Conservation (phyloP, 2,113 vertebrate species). For the Corynorhinus townsendii region DNA sequence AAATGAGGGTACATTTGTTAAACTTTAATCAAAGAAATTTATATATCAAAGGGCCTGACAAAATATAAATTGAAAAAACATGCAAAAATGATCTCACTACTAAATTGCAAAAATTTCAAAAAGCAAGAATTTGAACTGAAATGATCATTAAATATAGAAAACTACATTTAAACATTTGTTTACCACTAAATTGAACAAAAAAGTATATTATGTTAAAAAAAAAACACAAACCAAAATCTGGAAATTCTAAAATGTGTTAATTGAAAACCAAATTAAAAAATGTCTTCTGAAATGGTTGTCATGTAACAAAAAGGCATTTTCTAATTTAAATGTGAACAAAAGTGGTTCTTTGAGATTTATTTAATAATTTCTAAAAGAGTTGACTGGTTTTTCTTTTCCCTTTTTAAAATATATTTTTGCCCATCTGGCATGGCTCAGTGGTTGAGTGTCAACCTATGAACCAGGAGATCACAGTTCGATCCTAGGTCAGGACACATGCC, state of each 20-base stretch:
- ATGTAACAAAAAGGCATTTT: neutral
- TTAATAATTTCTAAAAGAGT: neutral
- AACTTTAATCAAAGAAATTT: slow-evolving; percentile 16
- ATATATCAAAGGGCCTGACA: neutral
- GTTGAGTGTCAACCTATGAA: too few species aligned
- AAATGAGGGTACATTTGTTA: neutral
- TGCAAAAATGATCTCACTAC: neutral
- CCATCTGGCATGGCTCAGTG: too few species aligned
- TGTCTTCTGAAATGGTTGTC: neutral
- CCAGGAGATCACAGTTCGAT: too few species aligned
- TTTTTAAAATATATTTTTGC: too few species aligned
- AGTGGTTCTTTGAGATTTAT: neutral
- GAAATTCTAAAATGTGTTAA: neutral
- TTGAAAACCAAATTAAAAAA: neutral
- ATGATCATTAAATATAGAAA: slow-evolving; percentile 18
- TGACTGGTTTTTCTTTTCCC: neutral
- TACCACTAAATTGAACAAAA: neutral
- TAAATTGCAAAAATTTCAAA: slow-evolving; percentile 28
- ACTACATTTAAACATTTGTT: neutral
- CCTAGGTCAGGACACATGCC: too few species aligned
- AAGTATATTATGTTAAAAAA: neutral
- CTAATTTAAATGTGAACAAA: neutral
- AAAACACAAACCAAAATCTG: neutral
- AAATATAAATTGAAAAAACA: neutral
- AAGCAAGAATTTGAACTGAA: neutral